A percentile compares a stretch with the other conserved stretches of the same genome.
These are phyloP conservation scores for Microtus oregoni DNA, from an alignment of 2,113 vertebrate species.

Conservation along the genomic window DNA sequence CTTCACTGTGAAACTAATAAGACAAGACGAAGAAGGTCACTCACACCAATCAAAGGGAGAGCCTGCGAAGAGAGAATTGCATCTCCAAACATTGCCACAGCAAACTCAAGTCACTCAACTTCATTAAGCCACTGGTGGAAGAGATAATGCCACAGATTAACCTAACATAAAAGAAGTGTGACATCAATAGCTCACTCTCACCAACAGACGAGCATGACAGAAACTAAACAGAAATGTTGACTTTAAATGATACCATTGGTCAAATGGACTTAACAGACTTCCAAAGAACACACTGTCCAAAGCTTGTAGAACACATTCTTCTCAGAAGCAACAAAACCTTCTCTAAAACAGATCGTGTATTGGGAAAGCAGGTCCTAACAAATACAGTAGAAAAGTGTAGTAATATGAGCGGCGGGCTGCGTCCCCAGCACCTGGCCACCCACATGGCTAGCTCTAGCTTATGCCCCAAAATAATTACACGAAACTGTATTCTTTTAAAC, in stretches of 20 bases:
- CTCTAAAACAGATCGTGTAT: background rate
- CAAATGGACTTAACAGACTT: background rate
- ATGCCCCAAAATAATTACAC: no score
- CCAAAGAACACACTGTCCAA: background rate
- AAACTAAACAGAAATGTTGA: background rate
- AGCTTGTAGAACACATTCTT: background rate
- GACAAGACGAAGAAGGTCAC: background rate
- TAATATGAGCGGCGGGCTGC: no score
- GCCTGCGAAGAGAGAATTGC: background rate
- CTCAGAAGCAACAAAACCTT: background rate
- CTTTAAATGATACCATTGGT: background rate
- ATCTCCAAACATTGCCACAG: background rate
- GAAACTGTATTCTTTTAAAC: no score
- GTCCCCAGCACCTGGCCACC: no score
- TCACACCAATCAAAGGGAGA: background rate
- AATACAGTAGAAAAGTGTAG: no score
- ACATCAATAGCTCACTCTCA: background rate
- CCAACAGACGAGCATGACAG: background rate
- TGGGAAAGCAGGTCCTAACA: no score
- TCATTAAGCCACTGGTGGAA: background rate
- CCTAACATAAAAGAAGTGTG: background rate
- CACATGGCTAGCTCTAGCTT: no score
- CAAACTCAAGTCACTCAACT: no score
- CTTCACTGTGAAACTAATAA: background rate
- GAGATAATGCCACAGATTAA: background rate